Conservation (phyloP, 2,797 vertebrate species). For the Paguma larvata region DNA sequence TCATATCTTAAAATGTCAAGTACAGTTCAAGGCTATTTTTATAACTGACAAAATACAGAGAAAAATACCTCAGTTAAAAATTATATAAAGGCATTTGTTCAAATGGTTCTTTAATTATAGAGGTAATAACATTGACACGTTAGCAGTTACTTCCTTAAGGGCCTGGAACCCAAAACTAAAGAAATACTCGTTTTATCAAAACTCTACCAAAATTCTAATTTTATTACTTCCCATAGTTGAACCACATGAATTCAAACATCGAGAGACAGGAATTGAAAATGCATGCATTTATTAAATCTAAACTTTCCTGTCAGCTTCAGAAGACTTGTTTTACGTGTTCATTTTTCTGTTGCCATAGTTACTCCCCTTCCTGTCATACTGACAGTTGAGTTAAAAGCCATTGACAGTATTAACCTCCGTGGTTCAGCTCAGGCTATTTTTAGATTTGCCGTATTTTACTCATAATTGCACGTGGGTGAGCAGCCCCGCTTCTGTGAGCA, state of each 20-base stretch:
- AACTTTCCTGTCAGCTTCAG: constrained; percentile 37
- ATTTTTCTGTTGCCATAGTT: constrained; percentile 61
- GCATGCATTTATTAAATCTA: constrained; percentile 27
- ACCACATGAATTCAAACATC: constrained; percentile 26
- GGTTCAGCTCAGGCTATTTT: constrained; percentile 62
- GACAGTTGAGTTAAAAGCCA: constrained; percentile 48
- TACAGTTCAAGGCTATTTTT: constrained; percentile 46
- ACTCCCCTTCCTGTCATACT: constrained; percentile 49
- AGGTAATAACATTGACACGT: not conserved
- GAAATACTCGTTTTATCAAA: constrained; percentile 37
- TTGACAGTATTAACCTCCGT: constrained; percentile 30
- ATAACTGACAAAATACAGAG: constrained; percentile 44
- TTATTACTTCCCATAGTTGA: constrained; percentile 23
- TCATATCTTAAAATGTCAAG: constrained; percentile 59
- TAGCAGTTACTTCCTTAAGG: not conserved
- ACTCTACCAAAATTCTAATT: constrained; percentile 35
- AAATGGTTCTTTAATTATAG: constrained; percentile 25
- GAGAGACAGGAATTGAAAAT: constrained; percentile 38
- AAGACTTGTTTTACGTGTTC: not conserved
- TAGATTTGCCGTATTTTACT: constrained; percentile 18
- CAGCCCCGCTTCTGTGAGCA: constrained; percentile 3
- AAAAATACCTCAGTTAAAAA: constrained; percentile 17
- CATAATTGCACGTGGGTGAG: not conserved
- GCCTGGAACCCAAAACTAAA: not conserved
- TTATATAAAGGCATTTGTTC: constrained; percentile 49